Evolutionary conservation across 2,797 vertebrate species (phyloP), one percentile per base, ranked within the genome.

Genomic region (Sciurus carolinensis): DNA sequence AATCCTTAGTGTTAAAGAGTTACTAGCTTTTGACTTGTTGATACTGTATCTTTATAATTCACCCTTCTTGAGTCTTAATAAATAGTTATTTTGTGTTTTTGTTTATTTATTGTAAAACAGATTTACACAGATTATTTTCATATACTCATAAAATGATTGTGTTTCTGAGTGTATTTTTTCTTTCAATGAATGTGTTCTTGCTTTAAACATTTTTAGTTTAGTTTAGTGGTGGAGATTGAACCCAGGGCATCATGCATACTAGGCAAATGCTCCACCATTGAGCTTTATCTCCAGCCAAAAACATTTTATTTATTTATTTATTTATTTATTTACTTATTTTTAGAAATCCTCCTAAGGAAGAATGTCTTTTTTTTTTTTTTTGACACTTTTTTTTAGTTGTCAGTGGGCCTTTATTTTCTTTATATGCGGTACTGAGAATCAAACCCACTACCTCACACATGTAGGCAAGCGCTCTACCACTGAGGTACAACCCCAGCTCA

Each of bases 1-100:
- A 90, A 79, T 96, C 36, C 57, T 81, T 87, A 42, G 50, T 66
- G 26, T 92, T 91, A 39, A 87, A 87, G 88, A 93, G 47, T 82
- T 64, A 64, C 50, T 91, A 66, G 59, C 59, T 81, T 84, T 75
- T 93, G 83, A 8, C 4, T 17, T 73, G n/a, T 71, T 92, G 62
- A 80, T 81, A 64, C 15, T 90, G 28, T 87, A 87, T 94, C 33
- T 84, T 71, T 72, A 4, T 59, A 15, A 92, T 54, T 87, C 20
- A 87, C 57, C 14, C 33, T n/a, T 33, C 83, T 67, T 87, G 82
- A 30, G 92, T 90, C 93, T 91, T 15, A 95, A 62, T 86, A 90
- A 94, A 52, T 89, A 95, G 39, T 92, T n/a, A 85, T 33, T 90
- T 52, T 26, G 0, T 85, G 42, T 93, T 66, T 80, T 95, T 83